These are phyloP conservation scores for Brachionus plicatilis DNA, from an alignment of 1,140 invertebrate species.

Conservation along the genomic window DNA sequence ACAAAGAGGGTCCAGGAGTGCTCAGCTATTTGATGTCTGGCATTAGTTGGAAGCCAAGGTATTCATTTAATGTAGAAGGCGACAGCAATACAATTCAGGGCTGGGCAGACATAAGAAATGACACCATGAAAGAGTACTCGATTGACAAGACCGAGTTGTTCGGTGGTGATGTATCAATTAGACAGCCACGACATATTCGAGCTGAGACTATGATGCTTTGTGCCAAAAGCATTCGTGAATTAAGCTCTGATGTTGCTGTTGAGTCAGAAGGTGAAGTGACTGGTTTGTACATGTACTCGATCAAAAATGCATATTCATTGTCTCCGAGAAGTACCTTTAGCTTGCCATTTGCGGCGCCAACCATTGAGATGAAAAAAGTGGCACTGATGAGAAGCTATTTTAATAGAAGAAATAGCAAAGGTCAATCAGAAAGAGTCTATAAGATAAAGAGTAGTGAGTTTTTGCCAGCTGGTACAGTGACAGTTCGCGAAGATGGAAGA, in stretches of 20 bases:
- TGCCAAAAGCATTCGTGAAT: not conserved
- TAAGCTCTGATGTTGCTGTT: not conserved
- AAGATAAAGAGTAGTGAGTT: not conserved
- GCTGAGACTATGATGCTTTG: not conserved
- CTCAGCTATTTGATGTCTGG: slow-evolving; percentile 24
- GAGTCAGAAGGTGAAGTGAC: slow-evolving; percentile 24
- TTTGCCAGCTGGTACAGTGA: slow-evolving; percentile 14
- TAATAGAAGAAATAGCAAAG: not conserved
- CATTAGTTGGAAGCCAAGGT: slow-evolving; percentile 19
- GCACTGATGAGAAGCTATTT: not conserved
- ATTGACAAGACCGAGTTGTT: slow-evolving; percentile 21
- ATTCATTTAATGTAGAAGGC: not conserved
- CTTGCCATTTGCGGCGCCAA: slow-evolving; percentile 17
- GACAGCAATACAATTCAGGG: not conserved
- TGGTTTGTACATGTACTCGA: slow-evolving; percentile 16
- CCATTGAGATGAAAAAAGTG: not conserved
- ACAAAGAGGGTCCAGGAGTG: slow-evolving; percentile 3
- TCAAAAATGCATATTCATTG: not conserved
- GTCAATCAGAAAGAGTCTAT: slow-evolving; percentile 15
- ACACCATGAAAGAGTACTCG: not conserved
- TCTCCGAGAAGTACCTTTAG: not conserved
- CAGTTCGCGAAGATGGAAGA: slow-evolving; percentile 27
- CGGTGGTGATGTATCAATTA: slow-evolving; percentile 9
- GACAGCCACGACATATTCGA: not conserved
- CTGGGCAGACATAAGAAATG: slow-evolving; percentile 34